Percentiles rank a stretch among this genome's conserved stretches.
Evolutionary conservation across 1,140 invertebrate genomes (phyloP).

Genomic region (Ceratina japonica): DNA sequence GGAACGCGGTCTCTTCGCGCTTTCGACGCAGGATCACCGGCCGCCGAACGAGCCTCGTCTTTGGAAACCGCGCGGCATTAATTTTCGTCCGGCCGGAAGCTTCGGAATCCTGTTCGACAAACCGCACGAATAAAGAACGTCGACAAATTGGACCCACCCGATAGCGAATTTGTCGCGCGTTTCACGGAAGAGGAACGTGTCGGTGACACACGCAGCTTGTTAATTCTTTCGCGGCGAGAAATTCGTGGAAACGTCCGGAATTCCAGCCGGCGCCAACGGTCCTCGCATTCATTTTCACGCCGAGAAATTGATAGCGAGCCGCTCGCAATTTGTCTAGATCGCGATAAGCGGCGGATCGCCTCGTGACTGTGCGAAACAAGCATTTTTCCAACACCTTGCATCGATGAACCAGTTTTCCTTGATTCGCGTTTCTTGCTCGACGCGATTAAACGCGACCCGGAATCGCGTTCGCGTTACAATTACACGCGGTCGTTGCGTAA

Average conservation of each 20-base stretch:
- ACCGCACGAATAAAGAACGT: constrained; percentile 45
- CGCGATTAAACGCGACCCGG: not conserved
- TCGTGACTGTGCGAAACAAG: too few species aligned
- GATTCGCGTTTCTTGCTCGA: constrained; percentile 10
- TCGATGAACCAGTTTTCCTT: constrained; percentile 12
- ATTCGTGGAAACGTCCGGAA: constrained; percentile 30
- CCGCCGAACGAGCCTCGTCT: not conserved
- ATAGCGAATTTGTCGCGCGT: constrained; percentile 12
- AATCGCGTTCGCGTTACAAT: constrained; percentile 43
- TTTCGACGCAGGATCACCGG: not conserved
- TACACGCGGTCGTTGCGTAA: constrained; percentile 42
- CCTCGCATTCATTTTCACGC: constrained; percentile 26
- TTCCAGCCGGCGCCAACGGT: not conserved
- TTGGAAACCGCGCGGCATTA: constrained; percentile 37
- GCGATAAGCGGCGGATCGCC: too few species aligned
- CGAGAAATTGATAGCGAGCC: constrained; percentile 15
- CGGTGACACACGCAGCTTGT: too few species aligned
- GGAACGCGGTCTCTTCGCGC: not conserved
- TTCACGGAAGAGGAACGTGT: not conserved
- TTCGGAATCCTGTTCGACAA: constrained; percentile 36
- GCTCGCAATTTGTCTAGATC: constrained; percentile 46
- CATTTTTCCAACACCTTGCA: too few species aligned
- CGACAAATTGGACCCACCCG: constrained; percentile 46
- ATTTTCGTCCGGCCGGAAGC: constrained; percentile 41
- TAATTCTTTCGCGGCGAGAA: constrained; percentile 5